phyloP scores from a whole-genome alignment of 2,797 vertebrate genomes.

The Esox masquinongy region DNA sequence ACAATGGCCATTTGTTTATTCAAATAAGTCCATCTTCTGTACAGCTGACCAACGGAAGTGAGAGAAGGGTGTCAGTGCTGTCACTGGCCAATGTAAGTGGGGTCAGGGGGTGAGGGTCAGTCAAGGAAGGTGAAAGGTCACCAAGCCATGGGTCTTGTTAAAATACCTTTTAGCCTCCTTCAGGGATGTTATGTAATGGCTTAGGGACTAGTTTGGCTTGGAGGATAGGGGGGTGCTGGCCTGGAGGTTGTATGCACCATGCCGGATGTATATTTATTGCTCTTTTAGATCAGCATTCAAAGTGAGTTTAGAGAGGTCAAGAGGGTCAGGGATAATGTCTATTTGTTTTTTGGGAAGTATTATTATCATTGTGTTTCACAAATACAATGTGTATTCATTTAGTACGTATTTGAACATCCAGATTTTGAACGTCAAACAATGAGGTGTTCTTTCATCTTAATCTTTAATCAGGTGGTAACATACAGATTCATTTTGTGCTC shows the following conservation, averaged over 20 bases:
- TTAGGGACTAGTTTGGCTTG: conserved; percentile 66
- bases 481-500: conserved; percentile 71
- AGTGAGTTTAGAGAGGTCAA: conserved; percentile 60
- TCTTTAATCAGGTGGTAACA: conserved; percentile 73
- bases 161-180: conserved; percentile 80
- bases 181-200: conserved; percentile 76
- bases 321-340: conserved; percentile 46
- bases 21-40: neutral
- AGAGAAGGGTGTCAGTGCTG: conserved; percentile 43
- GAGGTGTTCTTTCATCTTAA: conserved; percentile 64
- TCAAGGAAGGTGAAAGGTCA: conserved; percentile 69
- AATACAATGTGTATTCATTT: conserved; percentile 16
- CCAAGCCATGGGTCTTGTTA: conserved; percentile 75
- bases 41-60: neutral
- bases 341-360: conserved; percentile 37
- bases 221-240: conserved; percentile 52
- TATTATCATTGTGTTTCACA: conserved; percentile 18
- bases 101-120: conserved; percentile 72
- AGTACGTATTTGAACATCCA: conserved; percentile 19
- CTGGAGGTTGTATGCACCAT: conserved; percentile 53
- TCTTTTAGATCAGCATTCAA: conserved; percentile 55
- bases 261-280: conserved; percentile 68
- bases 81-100: conserved; percentile 71
- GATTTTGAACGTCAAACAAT: conserved; percentile 62
- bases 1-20: neutral